Conservation (phyloP, 1,140 invertebrate genomes). For the Drosophila bocki region DNA sequence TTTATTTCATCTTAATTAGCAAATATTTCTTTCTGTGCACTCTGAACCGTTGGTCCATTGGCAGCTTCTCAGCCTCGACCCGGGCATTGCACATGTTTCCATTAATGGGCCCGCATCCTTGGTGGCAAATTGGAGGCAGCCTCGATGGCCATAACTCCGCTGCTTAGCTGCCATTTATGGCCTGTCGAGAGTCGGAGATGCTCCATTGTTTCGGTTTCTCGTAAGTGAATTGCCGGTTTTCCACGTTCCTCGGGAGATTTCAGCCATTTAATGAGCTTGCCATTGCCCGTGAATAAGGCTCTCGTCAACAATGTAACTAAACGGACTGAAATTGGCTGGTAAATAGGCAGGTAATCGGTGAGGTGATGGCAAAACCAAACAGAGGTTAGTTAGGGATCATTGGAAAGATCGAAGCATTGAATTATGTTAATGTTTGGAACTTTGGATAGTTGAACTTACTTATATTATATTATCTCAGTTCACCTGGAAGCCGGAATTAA, state of each 20-base stretch:
- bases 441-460: neutral
- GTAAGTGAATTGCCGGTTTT: constrained; percentile 31
- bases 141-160: constrained; percentile 66
- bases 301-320: constrained; percentile 34
- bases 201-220: constrained; percentile 52
- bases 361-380: constrained; percentile 12
- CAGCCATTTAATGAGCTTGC: constrained; percentile 50
- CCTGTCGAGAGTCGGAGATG: constrained; percentile 44
- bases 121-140: constrained; percentile 79
- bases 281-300: constrained; percentile 26
- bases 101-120: constrained; percentile 77
- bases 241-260: constrained; percentile 30
- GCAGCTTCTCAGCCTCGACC: constrained; percentile 35
- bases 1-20: too few relatives aligned
- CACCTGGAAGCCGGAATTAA: neutral
- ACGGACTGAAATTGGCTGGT: constrained; percentile 24
- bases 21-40: constrained; percentile 6
- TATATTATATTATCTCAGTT: neutral
- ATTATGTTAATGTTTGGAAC: constrained; percentile 5
- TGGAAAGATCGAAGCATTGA: constrained; percentile 13
- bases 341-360: constrained; percentile 27
- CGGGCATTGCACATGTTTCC: constrained; percentile 66
- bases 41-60: constrained; percentile 21
- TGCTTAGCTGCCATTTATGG: constrained; percentile 76
- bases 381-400: constrained; percentile 12